Evolutionary conservation across 2,888 invertebrate genomes (phyloP).

Genomic region (Ferdinandea cuprea): DNA sequence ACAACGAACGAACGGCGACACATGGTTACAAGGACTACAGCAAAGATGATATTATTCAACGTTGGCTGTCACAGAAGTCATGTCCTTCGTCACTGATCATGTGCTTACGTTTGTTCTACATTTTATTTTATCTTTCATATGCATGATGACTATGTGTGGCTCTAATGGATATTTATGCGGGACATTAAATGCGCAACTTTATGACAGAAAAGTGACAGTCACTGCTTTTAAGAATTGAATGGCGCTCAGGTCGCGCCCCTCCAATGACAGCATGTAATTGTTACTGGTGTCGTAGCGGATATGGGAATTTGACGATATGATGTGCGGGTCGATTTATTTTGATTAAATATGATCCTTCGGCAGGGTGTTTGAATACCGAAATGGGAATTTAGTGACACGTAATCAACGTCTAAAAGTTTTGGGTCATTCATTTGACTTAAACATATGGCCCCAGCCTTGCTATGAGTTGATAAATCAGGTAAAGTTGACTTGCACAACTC

Average conservation of each 20-base stretch:
- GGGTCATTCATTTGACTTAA: conserved; percentile 13
- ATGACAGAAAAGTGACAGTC: conserved; percentile 58
- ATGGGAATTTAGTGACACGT: conserved; percentile 19
- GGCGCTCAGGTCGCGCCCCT: background rate
- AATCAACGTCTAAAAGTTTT: conserved; percentile 9
- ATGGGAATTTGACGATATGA: conserved; percentile 51
- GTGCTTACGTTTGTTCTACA: conserved; percentile 16
- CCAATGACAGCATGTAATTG: conserved; percentile 40
- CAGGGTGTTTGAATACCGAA: conserved; percentile 43
- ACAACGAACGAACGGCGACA: conserved; percentile 12
- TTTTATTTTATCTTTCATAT: conserved; percentile 4
- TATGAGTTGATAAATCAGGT: conserved; percentile 7
- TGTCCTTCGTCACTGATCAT: conserved; percentile 56
- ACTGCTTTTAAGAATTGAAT: conserved; percentile 45
- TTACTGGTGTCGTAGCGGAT: conserved; percentile 21
- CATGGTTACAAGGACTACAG: conserved; percentile 40
- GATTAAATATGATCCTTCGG: conserved; percentile 55
- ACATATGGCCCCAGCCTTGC: conserved; percentile 6
- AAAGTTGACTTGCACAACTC: conserved; percentile 3
- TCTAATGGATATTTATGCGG: conserved; percentile 58
- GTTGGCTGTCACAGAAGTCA: conserved; percentile 55
- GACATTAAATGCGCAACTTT: conserved; percentile 52
- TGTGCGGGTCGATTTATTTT: conserved; percentile 64
- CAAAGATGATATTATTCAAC: conserved; percentile 65
- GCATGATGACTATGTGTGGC: conserved; percentile 12